Conservation (phyloP, 2,888 invertebrate species). For the Scrobipalpa atriplicella region DNA sequence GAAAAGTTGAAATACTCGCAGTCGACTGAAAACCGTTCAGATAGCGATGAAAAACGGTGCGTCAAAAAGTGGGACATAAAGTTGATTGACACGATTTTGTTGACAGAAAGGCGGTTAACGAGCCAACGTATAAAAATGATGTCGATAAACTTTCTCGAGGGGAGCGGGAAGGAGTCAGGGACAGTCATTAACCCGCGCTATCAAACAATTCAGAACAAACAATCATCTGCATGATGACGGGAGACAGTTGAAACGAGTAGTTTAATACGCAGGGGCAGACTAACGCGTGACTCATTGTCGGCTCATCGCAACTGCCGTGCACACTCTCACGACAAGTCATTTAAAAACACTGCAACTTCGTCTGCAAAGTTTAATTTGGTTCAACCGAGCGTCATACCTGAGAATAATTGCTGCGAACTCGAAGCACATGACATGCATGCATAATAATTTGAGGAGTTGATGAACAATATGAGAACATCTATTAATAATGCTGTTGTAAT, state of each 20-base stretch:
- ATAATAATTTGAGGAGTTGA: constrained; percentile 14
- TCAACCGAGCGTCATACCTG: constrained; percentile 27
- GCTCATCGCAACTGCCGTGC: constrained; percentile 34
- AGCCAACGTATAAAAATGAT: constrained; percentile 45
- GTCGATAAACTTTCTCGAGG: constrained; percentile 60
- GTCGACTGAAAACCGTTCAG: neutral
- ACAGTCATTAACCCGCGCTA: constrained; percentile 69
- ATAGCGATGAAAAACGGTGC: constrained; percentile 12
- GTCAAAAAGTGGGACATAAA: constrained; percentile 17
- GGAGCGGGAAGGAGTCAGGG: constrained; percentile 62
- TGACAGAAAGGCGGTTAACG: constrained; percentile 41
- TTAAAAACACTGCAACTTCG: constrained; percentile 35
- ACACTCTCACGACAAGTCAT: constrained; percentile 34
- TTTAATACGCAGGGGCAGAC: constrained; percentile 50
- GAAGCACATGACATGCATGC: constrained; percentile 16
- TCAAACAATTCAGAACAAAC: constrained; percentile 70
- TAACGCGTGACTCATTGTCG: constrained; percentile 57
- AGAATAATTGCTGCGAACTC: constrained; percentile 17
- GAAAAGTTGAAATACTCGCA: neutral
- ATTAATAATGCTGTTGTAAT: constrained; percentile 37
- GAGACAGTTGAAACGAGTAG: constrained; percentile 60
- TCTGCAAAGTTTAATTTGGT: constrained; percentile 34
- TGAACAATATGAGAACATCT: constrained; percentile 26
- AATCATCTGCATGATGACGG: constrained; percentile 57
- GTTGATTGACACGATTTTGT: constrained; percentile 35